Evolutionary conservation across 1,140 invertebrate species (phyloP).

Genomic region (Drosophila kikkawai): DNA sequence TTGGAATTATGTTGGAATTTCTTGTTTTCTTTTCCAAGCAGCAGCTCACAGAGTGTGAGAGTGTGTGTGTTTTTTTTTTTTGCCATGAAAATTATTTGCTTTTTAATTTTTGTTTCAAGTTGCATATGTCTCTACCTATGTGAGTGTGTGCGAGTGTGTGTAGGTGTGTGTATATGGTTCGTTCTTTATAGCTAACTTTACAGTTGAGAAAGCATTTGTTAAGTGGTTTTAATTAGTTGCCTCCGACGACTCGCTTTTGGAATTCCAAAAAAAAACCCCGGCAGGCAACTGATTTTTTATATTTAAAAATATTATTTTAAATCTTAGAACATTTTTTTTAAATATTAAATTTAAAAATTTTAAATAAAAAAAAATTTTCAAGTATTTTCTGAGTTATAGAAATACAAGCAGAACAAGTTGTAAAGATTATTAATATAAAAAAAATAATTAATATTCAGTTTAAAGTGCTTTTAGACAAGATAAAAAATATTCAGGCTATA

Average conservation of each 20-base stretch:
- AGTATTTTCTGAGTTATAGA: neutral
- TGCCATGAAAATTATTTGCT: constrained; percentile 81
- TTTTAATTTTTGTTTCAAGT: constrained; percentile 82
- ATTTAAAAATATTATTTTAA: no score
- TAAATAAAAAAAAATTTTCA: neutral
- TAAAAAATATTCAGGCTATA: no score
- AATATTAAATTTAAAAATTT: neutral
- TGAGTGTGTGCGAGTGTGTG: constrained; percentile 19
- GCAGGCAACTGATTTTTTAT: constrained; percentile 8
- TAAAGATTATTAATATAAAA: no score
- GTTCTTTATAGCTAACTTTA: constrained; percentile 82
- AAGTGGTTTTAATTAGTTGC: constrained; percentile 82
- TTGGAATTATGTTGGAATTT: constrained; percentile 79
- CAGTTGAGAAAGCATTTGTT: constrained; percentile 81
- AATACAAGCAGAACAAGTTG: no score
- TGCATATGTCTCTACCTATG: constrained; percentile 71
- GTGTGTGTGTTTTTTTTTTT: constrained; percentile 18
- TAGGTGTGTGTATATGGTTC: constrained; percentile 26
- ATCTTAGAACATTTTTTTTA: no score
- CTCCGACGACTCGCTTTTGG: constrained; percentile 12
- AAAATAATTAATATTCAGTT: no score
- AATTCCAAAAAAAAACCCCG: constrained; percentile 4
- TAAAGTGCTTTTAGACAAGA: no score
- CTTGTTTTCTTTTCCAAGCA: constrained; percentile 36
- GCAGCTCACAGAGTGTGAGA: neutral